Percentiles rank a stretch among this genome's conserved stretches.
These are phyloP conservation scores for Psylliodes chrysocephalus DNA, from an alignment of 2,888 invertebrate species.

Conservation along the genomic window DNA sequence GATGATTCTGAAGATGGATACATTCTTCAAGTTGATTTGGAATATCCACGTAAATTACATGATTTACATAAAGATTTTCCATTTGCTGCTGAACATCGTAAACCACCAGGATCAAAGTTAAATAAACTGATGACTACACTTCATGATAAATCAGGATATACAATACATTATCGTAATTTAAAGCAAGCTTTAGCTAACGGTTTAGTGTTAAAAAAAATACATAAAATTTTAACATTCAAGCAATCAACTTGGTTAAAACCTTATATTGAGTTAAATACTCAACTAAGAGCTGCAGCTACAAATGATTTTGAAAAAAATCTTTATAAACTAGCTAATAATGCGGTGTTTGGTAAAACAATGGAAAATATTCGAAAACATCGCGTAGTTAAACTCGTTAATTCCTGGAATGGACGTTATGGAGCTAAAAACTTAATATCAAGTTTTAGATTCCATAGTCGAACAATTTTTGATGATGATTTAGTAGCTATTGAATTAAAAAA, in stretches of 20 bases:
- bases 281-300: slow-evolving; percentile 46
- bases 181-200: slow-evolving; percentile 47
- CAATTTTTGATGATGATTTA: slow-evolving; percentile 38
- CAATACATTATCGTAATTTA: slow-evolving; percentile 40
- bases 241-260: slow-evolving; percentile 57
- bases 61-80: neutral
- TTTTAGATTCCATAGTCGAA: slow-evolving; percentile 36
- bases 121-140: slow-evolving; percentile 44
- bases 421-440: slow-evolving; percentile 36
- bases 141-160: slow-evolving; percentile 49
- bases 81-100: neutral
- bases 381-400: slow-evolving; percentile 52
- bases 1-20: slow-evolving; percentile 39
- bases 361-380: slow-evolving; percentile 57
- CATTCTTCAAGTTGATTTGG: slow-evolving; percentile 62
- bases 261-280: slow-evolving; percentile 60
- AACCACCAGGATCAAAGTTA: slow-evolving; percentile 11
- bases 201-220: slow-evolving; percentile 50
- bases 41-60: slow-evolving; percentile 53
- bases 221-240: slow-evolving; percentile 57
- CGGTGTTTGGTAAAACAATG: slow-evolving; percentile 57
- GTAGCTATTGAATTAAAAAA: slow-evolving; percentile 39
- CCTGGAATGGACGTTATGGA: slow-evolving; percentile 46
- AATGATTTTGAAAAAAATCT: slow-evolving; percentile 41
- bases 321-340: slow-evolving; percentile 26